Conservation (phyloP, 2,797 vertebrate species). For the Enteromius viviparus region DNA sequence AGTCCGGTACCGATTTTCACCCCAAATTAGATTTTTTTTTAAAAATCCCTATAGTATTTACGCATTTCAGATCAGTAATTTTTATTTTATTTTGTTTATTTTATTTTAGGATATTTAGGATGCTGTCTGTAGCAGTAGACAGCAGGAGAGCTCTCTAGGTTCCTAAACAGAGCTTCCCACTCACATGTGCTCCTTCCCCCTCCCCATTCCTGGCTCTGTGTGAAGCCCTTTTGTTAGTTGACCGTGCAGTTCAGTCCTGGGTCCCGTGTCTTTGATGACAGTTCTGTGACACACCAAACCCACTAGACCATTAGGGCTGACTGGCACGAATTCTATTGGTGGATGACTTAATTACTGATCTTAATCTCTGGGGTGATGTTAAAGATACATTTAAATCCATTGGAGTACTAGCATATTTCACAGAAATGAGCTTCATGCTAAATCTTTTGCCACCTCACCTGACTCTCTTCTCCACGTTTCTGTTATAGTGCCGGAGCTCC, state of each 20-base stretch:
- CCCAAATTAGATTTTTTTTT: neutral
- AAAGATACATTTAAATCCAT: conserved; percentile 31
- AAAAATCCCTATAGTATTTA: neutral
- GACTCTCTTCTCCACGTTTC: conserved; percentile 46
- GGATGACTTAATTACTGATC: conserved; percentile 69
- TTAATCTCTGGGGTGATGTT: conserved; percentile 62
- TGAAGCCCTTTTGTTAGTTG: conserved; percentile 42
- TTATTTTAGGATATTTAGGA: neutral
- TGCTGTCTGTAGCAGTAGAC: neutral
- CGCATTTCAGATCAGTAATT: neutral
- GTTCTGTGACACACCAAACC: conserved; percentile 60
- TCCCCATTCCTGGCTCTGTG: conserved; percentile 22
- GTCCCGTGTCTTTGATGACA: conserved; percentile 58
- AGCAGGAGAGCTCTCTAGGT: conserved; percentile 11
- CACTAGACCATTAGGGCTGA: conserved; percentile 59
- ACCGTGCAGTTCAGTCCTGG: conserved; percentile 38
- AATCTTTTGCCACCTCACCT: conserved; percentile 47
- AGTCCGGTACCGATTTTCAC: neutral
- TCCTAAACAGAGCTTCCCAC: conserved; percentile 38
- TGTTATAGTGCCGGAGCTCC: conserved; percentile 66
- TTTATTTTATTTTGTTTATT: neutral
- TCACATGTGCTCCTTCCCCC: conserved; percentile 12
- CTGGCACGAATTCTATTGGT: conserved; percentile 62
- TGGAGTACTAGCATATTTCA: neutral
- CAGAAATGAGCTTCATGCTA: conserved; percentile 3